Evolutionary conservation across 2,888 invertebrate species (phyloP).

Genomic region (Ligdia adustata): DNA sequence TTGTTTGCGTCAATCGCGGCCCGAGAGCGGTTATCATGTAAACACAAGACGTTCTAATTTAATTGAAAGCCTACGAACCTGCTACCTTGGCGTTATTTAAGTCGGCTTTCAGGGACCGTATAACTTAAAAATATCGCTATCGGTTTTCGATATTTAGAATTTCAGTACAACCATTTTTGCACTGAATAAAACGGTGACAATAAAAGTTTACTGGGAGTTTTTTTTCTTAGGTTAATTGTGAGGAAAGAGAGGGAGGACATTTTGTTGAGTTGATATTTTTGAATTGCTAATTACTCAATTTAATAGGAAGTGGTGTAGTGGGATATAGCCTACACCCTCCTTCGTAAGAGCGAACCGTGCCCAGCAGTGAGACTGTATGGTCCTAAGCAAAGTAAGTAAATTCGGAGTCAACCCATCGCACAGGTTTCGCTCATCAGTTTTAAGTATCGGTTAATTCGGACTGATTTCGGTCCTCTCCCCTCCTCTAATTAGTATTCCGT

Average conservation of each 20-base stretch:
- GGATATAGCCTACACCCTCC: too few relatives aligned
- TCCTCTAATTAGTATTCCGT: constrained; percentile 48
- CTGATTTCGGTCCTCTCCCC: constrained; percentile 4
- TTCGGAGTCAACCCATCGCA: neutral
- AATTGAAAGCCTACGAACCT: constrained; percentile 40
- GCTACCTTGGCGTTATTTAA: constrained; percentile 42
- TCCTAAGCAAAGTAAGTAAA: neutral
- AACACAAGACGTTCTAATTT: constrained; percentile 50
- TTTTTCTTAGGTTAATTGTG: too few relatives aligned
- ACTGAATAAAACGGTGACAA: too few relatives aligned
- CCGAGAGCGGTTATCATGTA: constrained; percentile 38
- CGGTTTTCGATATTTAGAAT: neutral
- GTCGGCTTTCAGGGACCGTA: constrained; percentile 23
- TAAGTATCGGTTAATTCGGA: constrained; percentile 7
- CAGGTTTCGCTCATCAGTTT: too few relatives aligned
- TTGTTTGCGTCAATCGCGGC: constrained; percentile 35
- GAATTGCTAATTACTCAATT: too few relatives aligned
- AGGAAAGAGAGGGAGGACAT: too few relatives aligned
- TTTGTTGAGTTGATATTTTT: too few relatives aligned
- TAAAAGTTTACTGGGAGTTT: too few relatives aligned
- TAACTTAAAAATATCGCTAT: neutral
- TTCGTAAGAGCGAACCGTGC: too few relatives aligned
- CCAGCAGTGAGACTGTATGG: too few relatives aligned
- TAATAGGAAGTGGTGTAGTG: too few relatives aligned
- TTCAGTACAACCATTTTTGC: too few relatives aligned